Conservation (phyloP, 2,888 invertebrate species). For the Syrista parreyssii region DNA sequence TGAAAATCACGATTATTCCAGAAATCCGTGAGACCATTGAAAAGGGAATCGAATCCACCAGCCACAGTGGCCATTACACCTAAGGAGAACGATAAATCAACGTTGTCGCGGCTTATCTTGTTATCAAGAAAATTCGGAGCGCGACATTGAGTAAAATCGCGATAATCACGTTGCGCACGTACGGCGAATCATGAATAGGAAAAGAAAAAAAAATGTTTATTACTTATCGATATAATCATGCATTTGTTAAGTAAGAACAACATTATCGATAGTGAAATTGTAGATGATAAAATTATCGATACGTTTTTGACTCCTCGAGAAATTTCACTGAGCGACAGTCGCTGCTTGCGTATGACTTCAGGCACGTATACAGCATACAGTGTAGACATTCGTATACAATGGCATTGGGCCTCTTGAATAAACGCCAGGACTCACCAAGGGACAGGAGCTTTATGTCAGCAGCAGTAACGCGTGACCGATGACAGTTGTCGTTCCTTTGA, state of each 20-base stretch:
- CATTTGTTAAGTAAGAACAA: neutral
- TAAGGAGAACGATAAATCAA: neutral
- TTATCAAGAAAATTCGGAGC: neutral
- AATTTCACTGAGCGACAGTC: neutral
- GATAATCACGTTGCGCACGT: neutral
- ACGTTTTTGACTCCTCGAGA: neutral
- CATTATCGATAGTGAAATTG: too few relatives aligned
- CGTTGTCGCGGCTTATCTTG: neutral
- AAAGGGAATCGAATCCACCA: neutral
- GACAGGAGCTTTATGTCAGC: neutral
- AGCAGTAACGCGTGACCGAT: neutral
- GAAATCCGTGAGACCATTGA: neutral
- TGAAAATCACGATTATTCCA: neutral
- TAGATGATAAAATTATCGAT: neutral
- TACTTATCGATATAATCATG: neutral
- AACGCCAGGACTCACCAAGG: neutral
- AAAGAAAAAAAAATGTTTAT: neutral
- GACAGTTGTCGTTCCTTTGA: neutral
- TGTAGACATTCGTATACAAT: neutral
- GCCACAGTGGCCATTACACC: neutral
- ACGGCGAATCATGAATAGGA: neutral
- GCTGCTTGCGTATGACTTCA: neutral
- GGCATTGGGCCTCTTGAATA: neutral
- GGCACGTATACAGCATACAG: neutral
- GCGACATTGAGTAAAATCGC: neutral